phyloP scores from a whole-genome alignment of 2,888 invertebrate species.

The Odontocerum albicorne region DNA sequence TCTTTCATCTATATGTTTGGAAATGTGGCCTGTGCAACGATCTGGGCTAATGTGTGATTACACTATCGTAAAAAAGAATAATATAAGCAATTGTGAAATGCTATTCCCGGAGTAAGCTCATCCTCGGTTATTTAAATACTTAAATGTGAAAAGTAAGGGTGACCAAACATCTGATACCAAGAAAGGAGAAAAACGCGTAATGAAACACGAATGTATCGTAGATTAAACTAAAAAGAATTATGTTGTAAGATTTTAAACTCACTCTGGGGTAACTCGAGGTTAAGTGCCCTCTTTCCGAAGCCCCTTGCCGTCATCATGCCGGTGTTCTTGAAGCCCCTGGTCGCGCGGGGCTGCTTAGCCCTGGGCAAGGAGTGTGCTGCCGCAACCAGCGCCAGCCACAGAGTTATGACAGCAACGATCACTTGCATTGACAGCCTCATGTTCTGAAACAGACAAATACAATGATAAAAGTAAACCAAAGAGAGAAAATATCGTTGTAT shows the following conservation, averaged over 20 bases:
- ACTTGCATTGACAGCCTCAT: constrained; percentile 33
- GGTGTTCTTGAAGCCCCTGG: constrained; percentile 65
- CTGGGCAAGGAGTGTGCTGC: constrained; percentile 46
- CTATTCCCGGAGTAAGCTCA: too few species aligned
- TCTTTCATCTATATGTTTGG: too few species aligned
- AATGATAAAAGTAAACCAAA: too few species aligned
- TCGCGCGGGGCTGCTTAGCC: constrained; percentile 58
- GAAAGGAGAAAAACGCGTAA: background rate
- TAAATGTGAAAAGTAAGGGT: too few species aligned
- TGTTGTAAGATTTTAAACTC: too few species aligned
- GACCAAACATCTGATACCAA: too few species aligned
- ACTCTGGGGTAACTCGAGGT: constrained; percentile 49
- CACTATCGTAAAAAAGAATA: too few species aligned
- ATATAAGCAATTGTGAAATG: too few species aligned
- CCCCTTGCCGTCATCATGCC: constrained; percentile 64
- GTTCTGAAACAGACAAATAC: constrained; percentile 13
- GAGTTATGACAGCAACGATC: constrained; percentile 28
- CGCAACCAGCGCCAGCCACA: constrained; percentile 40
- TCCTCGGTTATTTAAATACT: too few species aligned
- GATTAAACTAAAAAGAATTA: background rate
- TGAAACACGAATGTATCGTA: background rate
- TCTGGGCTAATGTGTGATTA: too few species aligned
- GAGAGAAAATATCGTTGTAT: too few species aligned
- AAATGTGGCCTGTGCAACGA: too few species aligned
- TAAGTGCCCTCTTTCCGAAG: constrained; percentile 63